Evolutionary conservation across 1,140 invertebrate genomes (phyloP).

Genomic region (Pseudomyrmex sp.): DNA sequence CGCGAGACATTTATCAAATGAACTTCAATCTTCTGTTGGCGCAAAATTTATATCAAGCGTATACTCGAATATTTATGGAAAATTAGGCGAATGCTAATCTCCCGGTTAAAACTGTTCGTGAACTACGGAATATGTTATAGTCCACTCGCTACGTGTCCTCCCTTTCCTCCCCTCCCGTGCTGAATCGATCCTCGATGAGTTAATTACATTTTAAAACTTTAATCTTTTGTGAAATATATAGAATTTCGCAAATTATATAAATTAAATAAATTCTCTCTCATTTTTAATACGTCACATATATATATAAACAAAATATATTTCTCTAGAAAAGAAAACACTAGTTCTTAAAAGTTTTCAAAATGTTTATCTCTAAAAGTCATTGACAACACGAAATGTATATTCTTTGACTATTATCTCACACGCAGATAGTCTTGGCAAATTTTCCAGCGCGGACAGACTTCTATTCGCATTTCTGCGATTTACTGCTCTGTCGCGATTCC

Average conservation of each 20-base stretch:
- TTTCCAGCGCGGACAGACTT: background rate
- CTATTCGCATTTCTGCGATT: background rate
- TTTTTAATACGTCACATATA: background rate
- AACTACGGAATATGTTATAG: background rate
- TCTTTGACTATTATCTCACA: background rate
- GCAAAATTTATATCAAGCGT: slow-evolving; percentile 1
- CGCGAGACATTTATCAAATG: slow-evolving; percentile 20
- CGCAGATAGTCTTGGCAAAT: slow-evolving; percentile 16
- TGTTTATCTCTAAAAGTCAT: too few species aligned
- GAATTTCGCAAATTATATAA: background rate
- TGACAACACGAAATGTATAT: background rate
- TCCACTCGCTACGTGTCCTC: too few species aligned
- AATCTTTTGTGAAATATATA: background rate
- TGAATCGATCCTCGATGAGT: background rate
- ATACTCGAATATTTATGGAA: background rate
- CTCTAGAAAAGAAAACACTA: background rate
- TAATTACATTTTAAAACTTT: slow-evolving; percentile 9
- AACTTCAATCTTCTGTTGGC: background rate
- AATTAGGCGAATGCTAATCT: slow-evolving; percentile 10
- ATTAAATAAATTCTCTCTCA: background rate
- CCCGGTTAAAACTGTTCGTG: background rate
- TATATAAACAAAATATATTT: background rate
- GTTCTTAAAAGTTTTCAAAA: too few species aligned
- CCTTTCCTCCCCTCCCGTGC: too few species aligned
- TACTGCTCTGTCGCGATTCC: background rate